Conservation (phyloP, 2,113 vertebrate genomes). For the Antechinus flavipes region DNA sequence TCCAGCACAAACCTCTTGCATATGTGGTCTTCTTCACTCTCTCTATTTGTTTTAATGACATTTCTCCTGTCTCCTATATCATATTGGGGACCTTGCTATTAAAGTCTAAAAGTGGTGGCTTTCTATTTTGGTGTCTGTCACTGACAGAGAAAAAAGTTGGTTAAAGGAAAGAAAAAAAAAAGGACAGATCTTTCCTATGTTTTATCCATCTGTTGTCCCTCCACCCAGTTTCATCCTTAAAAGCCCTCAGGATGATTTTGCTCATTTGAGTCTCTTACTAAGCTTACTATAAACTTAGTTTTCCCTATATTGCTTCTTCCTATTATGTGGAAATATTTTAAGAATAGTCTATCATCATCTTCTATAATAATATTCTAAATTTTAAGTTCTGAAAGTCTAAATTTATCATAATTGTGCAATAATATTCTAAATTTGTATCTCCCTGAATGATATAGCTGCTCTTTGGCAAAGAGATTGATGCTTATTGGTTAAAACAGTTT, state of each 20-base stretch:
- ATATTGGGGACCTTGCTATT: not conserved
- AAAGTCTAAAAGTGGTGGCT: not conserved
- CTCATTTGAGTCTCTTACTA: not conserved
- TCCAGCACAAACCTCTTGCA: not conserved
- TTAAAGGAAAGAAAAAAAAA: not conserved
- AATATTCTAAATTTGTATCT: not conserved
- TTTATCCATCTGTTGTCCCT: not conserved
- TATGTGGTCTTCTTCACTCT: not conserved
- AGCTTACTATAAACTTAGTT: not conserved
- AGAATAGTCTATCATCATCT: not conserved
- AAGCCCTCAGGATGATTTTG: not conserved
- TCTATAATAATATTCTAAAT: not conserved
- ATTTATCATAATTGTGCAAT: not conserved
- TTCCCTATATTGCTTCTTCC: not conserved
- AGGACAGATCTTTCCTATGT: not conserved
- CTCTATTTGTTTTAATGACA: not conserved
- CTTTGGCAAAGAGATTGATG: not conserved
- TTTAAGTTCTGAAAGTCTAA: not conserved
- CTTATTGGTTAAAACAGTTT: not conserved
- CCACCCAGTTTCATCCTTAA: not conserved
- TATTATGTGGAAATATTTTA: not conserved
- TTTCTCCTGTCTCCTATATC: not conserved
- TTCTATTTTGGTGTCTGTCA: not conserved
- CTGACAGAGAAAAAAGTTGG: not conserved
- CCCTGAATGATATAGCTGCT: not conserved